A percentile compares a stretch with the other conserved stretches of the same genome.
phyloP scores from a whole-genome alignment of 2,113 vertebrate species.

The Dasypus novemcinctus region DNA sequence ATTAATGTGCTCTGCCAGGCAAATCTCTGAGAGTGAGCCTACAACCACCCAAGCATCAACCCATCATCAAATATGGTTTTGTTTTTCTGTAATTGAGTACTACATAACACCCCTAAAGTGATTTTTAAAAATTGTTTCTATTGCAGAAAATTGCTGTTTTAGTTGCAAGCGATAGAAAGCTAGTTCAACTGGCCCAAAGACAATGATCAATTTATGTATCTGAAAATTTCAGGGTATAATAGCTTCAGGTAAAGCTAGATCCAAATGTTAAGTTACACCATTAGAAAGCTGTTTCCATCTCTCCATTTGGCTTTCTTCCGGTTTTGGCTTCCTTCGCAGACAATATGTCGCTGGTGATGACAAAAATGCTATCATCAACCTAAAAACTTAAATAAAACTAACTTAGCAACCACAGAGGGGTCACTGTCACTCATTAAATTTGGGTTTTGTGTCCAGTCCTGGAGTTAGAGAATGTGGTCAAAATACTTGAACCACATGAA shows the following conservation, averaged over 20 bases:
- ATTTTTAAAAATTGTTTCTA: neutral
- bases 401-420: neutral
- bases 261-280: neutral
- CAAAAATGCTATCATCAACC: neutral
- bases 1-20: neutral
- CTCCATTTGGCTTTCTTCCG: neutral
- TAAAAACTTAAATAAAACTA: neutral
- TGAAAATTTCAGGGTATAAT: neutral
- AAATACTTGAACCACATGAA: neutral
- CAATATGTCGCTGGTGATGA: neutral
- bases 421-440: too few species aligned
- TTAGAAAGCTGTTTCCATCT: neutral
- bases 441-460: neutral
- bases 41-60: neutral
- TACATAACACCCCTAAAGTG: neutral
- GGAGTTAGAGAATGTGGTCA: neutral
- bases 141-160: neutral
- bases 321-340: neutral
- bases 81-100: neutral
- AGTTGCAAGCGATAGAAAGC: neutral
- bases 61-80: neutral
- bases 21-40: neutral
- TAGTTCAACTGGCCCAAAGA: neutral
- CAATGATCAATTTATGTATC: neutral
- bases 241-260: neutral